Base-by-base conservation (phyloP, 2,888 invertebrate species). In the Endotricha flammealis region DNA sequence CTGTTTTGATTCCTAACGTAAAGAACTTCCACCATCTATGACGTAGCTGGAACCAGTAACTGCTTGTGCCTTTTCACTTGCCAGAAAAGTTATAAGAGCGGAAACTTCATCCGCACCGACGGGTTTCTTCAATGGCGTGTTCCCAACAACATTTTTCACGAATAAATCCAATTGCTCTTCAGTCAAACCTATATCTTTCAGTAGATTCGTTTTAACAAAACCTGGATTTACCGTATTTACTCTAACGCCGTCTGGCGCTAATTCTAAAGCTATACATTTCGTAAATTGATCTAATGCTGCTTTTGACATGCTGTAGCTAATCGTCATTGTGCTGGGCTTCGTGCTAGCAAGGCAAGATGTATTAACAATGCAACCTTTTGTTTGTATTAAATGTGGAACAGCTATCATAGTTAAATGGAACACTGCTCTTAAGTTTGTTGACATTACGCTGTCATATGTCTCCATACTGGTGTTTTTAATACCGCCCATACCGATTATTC, bases 161-260 rank as follows among this genome's bases (percentile, higher is more conserved):
- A 91, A 89, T 44, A 92, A 88, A 44, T 96, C 93, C 44, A 97
- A 79, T 70, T 97, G 98, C 60, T 90, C 89, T 2, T 83, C 81
- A 5, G 44, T 73, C 23, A 85, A 43, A 0, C 81, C 82, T 0
- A 91, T 88, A 42, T 91, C 88, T 65, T 91, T 93, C 50, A 97
- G 93, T 12, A 97, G 70, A 65, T 96, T 93, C 0, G 97, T 98
- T 22, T 93, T 78, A 2, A 94, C 91, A 1, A 97, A 97, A n/a
- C 98, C 97, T n/a, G 98, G 98, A 73, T 95, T 96, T 0, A 97
- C 94, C 20, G 93, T 90, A 71, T 98, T 98, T 0, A 95, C 95
- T 39, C 97, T 87, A 0, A 97, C 93, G 49, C 92, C 90, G 64
- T 93, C 93, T 1, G 89, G 57, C 14, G 93, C 95, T 37, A 95